Percentiles rank a stretch among this genome's conserved stretches.
Conservation (phyloP, 1,140 invertebrate genomes). For the Nasonia longicornis region DNA sequence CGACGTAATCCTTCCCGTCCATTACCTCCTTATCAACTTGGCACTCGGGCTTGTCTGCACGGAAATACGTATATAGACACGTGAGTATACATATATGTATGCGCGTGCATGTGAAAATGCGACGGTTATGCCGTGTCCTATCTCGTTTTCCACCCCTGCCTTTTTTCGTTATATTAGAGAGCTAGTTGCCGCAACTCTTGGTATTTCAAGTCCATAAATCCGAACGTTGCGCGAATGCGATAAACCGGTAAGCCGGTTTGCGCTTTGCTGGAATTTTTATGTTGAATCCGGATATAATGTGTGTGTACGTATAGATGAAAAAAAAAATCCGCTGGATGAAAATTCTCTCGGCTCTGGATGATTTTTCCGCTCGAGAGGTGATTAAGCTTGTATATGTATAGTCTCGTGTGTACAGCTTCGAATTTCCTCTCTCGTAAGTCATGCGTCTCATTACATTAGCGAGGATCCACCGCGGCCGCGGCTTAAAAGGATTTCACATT, state of each 20-base stretch:
- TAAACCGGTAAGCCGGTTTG: constrained; percentile 10
- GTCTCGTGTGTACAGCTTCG: not conserved
- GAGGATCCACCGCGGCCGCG: not conserved
- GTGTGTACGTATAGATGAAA: not conserved
- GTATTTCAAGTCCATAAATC: constrained; percentile 24
- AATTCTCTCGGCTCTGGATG: not conserved
- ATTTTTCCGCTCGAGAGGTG: not conserved
- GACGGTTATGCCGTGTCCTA: constrained; percentile 21
- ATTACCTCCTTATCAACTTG: constrained; percentile 79
- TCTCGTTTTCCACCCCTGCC: not conserved
- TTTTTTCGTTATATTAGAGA: constrained; percentile 5
- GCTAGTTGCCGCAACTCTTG: not conserved
- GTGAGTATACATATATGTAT: not conserved
- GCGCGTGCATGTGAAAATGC: not conserved
- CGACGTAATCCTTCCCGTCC: constrained; percentile 80
- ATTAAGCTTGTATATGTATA: not conserved
- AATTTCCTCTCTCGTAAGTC: not conserved
- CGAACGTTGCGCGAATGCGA: constrained; percentile 20
- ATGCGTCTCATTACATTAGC: not conserved
- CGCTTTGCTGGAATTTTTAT: not conserved
- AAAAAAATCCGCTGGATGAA: not conserved
- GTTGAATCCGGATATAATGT: not conserved
- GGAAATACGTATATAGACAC: constrained; percentile 33
- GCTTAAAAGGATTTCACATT: constrained; percentile 1
- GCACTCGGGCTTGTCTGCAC: constrained; percentile 87